phyloP scores from a whole-genome alignment of 2,113 vertebrate species.

The Irena cyanogastra region DNA sequence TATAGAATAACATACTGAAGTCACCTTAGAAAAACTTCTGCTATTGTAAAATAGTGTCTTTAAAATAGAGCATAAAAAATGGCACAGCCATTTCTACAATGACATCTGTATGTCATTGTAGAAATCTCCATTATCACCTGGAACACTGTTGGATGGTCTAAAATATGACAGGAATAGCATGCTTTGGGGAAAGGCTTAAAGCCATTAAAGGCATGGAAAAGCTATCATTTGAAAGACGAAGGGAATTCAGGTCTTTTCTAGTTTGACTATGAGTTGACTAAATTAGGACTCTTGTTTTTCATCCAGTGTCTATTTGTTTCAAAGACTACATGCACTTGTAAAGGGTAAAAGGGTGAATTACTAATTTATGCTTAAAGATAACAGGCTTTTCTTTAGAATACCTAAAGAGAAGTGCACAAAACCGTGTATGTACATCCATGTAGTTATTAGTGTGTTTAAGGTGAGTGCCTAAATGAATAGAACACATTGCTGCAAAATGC shows the following conservation, averaged over 20 bases:
- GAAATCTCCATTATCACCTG: background rate
- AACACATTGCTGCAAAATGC: background rate
- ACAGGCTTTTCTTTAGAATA: background rate
- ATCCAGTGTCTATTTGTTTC: background rate
- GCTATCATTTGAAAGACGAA: background rate
- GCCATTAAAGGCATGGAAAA: background rate
- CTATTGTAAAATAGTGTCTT: background rate
- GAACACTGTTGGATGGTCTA: background rate
- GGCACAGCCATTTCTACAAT: background rate
- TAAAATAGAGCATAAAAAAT: background rate
- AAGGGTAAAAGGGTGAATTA: background rate
- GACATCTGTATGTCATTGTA: background rate
- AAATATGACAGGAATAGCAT: background rate
- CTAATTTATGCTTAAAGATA: background rate
- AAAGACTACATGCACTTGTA: background rate
- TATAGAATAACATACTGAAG: constrained; percentile 10
- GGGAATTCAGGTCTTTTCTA: background rate
- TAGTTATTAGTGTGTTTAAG: background rate
- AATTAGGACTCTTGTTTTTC: background rate
- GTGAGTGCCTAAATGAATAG: background rate
- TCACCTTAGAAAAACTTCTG: constrained; percentile 19
- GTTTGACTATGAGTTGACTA: background rate
- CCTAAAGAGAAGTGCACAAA: background rate
- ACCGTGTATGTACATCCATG: rapidly evolving
- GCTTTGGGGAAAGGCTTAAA: background rate